Evolutionary conservation across 2,888 invertebrate genomes (phyloP), one percentile per base, ranked within the genome.

Genomic region (Eretmocerus hayati): DNA sequence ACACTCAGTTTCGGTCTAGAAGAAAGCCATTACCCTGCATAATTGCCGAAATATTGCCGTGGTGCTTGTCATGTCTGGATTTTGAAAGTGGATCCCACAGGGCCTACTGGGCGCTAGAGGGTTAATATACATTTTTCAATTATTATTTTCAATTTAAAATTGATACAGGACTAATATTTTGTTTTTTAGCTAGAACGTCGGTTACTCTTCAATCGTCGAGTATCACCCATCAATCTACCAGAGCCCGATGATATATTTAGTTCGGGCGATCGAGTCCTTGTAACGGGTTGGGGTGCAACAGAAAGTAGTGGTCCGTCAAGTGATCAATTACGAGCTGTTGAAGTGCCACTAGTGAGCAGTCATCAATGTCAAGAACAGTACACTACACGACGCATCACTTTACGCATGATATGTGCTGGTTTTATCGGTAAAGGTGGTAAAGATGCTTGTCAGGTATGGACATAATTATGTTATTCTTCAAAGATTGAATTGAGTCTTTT

Each of bases 341-440:
- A 57, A 35, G 63, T 69, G 21, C 63, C 65, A 9, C 52, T 71
- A 18, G 58, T 69, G 22, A 53, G 62, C 16, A 59, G 58, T 48
- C 41, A 46, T 11, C 57, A 59, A 21, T 69, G 67, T 50, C 53
- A 56, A 21, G 43, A 52, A 41, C 61, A 65, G 33, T 67, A 67
- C 56, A 42, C 52, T 30, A 31, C 48, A 31, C 20, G 55, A 56
- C 54, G 66, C 74, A 2, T 81, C 42, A 77, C 79, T 2, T 62
- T 63, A 41, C 73, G 77, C 58, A 81, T 81, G 81, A 74, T 81
- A 62, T 81, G 81, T 59, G 81, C 80, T 0, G 80, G 80, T 31
- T 76, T 76, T 57, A 72, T 77, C 56, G 69, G 76, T 16, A 74
- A 76, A 3, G 77, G 79, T 33, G 77, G 78, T 45, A 76, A 75